Evolutionary conservation across 2,797 vertebrate species (phyloP).

Genomic region (Phrynocephalus guinanensis): DNA sequence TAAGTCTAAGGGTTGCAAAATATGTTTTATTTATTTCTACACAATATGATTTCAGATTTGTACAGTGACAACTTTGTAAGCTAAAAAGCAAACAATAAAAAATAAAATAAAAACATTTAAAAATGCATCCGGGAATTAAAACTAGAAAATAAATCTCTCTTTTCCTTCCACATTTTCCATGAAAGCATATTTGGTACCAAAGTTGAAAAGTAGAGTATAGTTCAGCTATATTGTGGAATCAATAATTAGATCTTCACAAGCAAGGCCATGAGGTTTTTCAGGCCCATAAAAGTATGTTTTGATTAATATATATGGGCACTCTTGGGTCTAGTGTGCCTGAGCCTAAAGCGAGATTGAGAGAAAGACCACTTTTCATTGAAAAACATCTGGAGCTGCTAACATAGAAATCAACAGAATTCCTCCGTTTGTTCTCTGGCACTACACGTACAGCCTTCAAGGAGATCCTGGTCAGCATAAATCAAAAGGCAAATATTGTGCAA

Average conservation of each 20-base stretch:
- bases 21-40: neutral
- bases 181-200: slow-evolving; percentile 2
- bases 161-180: neutral
- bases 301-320: slow-evolving; percentile 64
- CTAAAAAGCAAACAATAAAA: neutral
- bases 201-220: slow-evolving; percentile 1
- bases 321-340: slow-evolving; percentile 53
- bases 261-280: slow-evolving; percentile 43
- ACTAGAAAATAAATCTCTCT: neutral
- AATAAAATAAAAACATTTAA: too few relatives aligned
- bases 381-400: slow-evolving; percentile 66
- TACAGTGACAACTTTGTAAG: neutral
- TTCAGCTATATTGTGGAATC: slow-evolving; percentile 3
- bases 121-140: neutral
- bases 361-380: slow-evolving; percentile 64
- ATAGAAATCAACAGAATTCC: slow-evolving; percentile 52
- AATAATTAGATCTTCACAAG: slow-evolving; percentile 23
- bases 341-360: slow-evolving; percentile 20
- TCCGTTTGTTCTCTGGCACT: slow-evolving; percentile 38
- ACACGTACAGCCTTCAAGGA: slow-evolving; percentile 32
- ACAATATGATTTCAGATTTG: neutral
- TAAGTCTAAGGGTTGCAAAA: too few relatives aligned
- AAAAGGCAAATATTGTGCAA: slow-evolving; percentile 37
- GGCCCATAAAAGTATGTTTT: slow-evolving; percentile 57
- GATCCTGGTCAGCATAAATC: slow-evolving; percentile 52